phyloP scores from a whole-genome alignment of 2,888 invertebrate species.

The Cosmorhoe ocellata region DNA sequence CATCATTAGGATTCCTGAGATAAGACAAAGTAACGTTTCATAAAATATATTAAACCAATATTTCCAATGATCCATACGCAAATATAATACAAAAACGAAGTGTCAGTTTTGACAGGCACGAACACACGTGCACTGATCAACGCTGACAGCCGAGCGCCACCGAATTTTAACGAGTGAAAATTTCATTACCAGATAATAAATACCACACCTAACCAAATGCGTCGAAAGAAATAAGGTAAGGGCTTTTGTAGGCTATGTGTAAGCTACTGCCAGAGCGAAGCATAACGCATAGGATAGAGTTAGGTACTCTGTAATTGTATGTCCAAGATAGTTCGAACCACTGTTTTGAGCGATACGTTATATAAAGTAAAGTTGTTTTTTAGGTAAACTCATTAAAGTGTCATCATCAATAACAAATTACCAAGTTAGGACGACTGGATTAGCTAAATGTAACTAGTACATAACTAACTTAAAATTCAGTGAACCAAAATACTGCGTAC shows the following conservation, averaged over 20 bases:
- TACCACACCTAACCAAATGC: background rate
- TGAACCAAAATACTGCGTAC: slow-evolving; percentile 13
- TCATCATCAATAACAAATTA: slow-evolving; percentile 8
- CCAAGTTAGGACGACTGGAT: slow-evolving; percentile 1
- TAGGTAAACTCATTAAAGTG: background rate
- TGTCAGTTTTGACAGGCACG: slow-evolving; percentile 24
- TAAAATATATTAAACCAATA: too few species aligned
- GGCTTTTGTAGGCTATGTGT: background rate
- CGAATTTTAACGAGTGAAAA: slow-evolving; percentile 25
- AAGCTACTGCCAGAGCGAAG: too few species aligned
- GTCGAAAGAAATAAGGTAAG: slow-evolving; percentile 2
- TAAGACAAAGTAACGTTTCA: too few species aligned
- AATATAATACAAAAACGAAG: slow-evolving; percentile 4
- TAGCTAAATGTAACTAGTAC: background rate
- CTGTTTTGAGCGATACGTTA: too few species aligned
- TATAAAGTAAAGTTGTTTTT: too few species aligned
- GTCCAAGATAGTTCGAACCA: too few species aligned
- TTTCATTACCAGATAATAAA: slow-evolving; percentile 15
- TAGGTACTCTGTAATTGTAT: too few species aligned
- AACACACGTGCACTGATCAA: slow-evolving; percentile 22
- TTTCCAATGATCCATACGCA: too few species aligned
- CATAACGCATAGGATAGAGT: too few species aligned
- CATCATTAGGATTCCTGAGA: too few species aligned
- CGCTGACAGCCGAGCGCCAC: slow-evolving; percentile 26
- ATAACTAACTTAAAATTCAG: background rate